These are phyloP conservation scores for Setophaga kirtlandii DNA, from an alignment of 2,113 vertebrate genomes.

Conservation along the genomic window DNA sequence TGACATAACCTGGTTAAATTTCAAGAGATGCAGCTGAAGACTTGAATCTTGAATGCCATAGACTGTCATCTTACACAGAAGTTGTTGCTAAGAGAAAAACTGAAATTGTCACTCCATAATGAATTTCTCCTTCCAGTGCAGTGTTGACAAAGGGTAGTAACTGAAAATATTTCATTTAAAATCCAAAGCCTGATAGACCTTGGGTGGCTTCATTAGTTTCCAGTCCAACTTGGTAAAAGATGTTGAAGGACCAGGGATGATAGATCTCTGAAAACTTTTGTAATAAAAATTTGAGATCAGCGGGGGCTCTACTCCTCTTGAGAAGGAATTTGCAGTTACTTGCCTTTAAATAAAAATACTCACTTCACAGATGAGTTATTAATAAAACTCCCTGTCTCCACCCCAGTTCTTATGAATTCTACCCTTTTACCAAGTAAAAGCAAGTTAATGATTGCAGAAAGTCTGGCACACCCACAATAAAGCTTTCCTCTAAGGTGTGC, in stretches of 20 bases:
- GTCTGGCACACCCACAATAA: not conserved
- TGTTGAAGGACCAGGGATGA: not conserved
- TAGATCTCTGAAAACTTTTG: not conserved
- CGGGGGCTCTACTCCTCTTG: not conserved
- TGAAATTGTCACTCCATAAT: not conserved
- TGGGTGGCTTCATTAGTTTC: not conserved
- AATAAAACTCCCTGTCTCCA: not conserved
- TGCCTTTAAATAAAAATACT: not conserved
- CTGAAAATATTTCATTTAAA: not conserved
- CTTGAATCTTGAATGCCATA: not conserved
- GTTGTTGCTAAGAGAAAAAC: not conserved
- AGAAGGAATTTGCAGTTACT: not conserved
- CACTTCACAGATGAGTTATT: not conserved
- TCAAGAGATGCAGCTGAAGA: not conserved
- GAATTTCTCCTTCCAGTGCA: not conserved
- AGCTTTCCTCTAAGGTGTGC: not conserved
- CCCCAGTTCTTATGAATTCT: not conserved
- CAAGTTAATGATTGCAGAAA: rapidly evolving
- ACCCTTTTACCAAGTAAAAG: not conserved
- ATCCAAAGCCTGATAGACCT: not conserved
- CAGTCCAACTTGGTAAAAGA: not conserved
- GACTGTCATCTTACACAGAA: not conserved
- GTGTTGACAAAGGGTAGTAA: not conserved
- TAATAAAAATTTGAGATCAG: not conserved
- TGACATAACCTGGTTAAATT: not conserved